Evolutionary conservation across 2,113 vertebrate genomes (phyloP).

Genomic region (Struthidea cinerea): DNA sequence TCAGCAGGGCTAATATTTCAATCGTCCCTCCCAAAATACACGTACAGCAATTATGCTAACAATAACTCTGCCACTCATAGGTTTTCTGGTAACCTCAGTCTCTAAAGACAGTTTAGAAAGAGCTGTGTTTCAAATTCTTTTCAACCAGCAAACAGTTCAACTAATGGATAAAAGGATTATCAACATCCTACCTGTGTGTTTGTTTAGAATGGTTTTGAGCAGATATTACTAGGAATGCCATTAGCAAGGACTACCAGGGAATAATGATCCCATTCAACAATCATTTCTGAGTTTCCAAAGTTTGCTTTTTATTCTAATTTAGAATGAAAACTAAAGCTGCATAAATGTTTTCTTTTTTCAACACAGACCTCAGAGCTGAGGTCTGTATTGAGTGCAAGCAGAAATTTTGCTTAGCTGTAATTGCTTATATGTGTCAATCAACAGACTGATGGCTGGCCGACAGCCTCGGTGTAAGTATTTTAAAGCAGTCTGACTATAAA

Average conservation of each 20-base stretch:
- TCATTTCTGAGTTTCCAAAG: background rate
- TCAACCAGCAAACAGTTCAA: background rate
- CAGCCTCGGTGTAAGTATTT: background rate
- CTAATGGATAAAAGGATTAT: background rate
- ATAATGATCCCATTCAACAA: background rate
- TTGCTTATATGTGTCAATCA: background rate
- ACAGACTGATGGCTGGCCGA: background rate
- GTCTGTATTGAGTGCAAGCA: background rate
- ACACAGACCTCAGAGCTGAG: background rate
- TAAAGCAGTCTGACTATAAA: background rate
- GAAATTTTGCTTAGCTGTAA: background rate
- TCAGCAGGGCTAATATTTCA: background rate
- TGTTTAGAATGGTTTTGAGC: background rate
- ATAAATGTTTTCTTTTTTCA: background rate
- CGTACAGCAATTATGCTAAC: background rate
- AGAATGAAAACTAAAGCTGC: background rate
- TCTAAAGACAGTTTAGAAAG: background rate
- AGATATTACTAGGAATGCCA: background rate
- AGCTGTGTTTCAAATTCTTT: background rate
- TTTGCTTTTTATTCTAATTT: background rate
- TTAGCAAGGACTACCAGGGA: background rate
- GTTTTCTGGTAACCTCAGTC: background rate
- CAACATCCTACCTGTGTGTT: background rate
- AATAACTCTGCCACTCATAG: background rate
- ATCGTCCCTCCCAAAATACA: background rate